Evolutionary conservation across 2,888 invertebrate genomes (phyloP), one percentile per base, ranked within the genome.

Genomic region (Nomada goodeniana): DNA sequence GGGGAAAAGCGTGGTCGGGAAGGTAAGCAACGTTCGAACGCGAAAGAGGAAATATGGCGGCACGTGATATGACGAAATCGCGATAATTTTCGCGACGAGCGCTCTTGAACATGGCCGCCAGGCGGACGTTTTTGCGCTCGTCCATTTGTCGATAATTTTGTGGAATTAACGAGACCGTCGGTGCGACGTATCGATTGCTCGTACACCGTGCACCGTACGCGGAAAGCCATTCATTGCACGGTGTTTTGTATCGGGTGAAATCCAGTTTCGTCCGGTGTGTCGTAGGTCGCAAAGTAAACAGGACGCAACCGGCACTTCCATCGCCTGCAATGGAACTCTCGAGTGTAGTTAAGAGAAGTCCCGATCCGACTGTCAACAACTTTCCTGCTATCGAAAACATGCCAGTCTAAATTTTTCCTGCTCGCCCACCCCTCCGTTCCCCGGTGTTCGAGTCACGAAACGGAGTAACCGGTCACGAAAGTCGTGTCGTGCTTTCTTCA

Each of bases 21-120:
- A 26, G 29, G 64, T 47, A 53, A 60, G 13, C 10, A 29, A 57
- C n/a, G 73, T 63, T 55, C 20, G n/a, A 23, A 63, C 0, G 47
- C 20, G 18, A 42, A 26, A 23, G 11, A 15, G 65, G 50, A 55
- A 77, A 82, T 29, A 83, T 78, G 78, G 78, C 76, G 74, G 71
- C 83, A 80, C 82, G 80, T 70, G 82, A 76, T 70, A 59, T 80
- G 80, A 80, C 76, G 82, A 82, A 82, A 82, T 76, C 73, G 65
- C 53, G 69, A 73, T 82, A 59, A 78, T 79, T 71, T 71, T 52
- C 26, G 13, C 47, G 74, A 63, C 61, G 69, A 57, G 26, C 65
- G 57, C 50, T 72, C 71, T 76, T 65, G 69, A 82, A 80, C 72
- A 82, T 82, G 80, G 82, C 80, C 53, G 80, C 59, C 52, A 63